Evolutionary conservation across 1,140 invertebrate species (phyloP).

Genomic region (Thaumetopoea pityocampa): DNA sequence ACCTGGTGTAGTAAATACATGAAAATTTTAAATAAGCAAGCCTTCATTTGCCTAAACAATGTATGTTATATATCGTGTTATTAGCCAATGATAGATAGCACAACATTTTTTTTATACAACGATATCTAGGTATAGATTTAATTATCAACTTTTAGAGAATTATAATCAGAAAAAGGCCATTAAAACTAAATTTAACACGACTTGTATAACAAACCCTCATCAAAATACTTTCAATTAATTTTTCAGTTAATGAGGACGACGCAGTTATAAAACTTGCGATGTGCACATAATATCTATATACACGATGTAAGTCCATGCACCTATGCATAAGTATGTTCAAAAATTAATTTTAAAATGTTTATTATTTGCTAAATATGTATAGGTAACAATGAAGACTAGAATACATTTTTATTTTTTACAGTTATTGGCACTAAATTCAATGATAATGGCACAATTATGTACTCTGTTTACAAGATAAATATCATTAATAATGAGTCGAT

Average conservation of each 20-base stretch:
- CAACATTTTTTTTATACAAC: too few relatives aligned
- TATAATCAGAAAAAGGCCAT: too few relatives aligned
- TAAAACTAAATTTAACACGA: slow-evolving; percentile 26
- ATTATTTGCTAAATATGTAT: slow-evolving; percentile 73
- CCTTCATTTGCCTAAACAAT: too few relatives aligned
- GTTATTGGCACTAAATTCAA: slow-evolving; percentile 74
- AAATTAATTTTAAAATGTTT: slow-evolving; percentile 68
- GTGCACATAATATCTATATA: slow-evolving; percentile 60
- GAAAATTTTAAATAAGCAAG: too few relatives aligned
- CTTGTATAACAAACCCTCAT: slow-evolving; percentile 26
- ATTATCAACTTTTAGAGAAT: too few relatives aligned
- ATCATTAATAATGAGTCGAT: slow-evolving; percentile 23
- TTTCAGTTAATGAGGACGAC: slow-evolving; percentile 24
- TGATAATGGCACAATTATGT: slow-evolving; percentile 67
- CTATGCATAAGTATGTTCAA: slow-evolving; percentile 50
- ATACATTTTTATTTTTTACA: slow-evolving; percentile 69
- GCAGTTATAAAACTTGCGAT: slow-evolving; percentile 35
- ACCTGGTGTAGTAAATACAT: too few relatives aligned
- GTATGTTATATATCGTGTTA: too few relatives aligned
- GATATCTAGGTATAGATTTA: too few relatives aligned
- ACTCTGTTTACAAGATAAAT: slow-evolving; percentile 45
- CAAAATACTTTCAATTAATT: slow-evolving; percentile 22
- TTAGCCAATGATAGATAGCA: too few relatives aligned
- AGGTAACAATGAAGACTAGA: slow-evolving; percentile 72
- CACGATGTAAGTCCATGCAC: slow-evolving; percentile 38